Evolutionary conservation across 2,888 invertebrate genomes (phyloP).

Genomic region (Archips xylosteana): DNA sequence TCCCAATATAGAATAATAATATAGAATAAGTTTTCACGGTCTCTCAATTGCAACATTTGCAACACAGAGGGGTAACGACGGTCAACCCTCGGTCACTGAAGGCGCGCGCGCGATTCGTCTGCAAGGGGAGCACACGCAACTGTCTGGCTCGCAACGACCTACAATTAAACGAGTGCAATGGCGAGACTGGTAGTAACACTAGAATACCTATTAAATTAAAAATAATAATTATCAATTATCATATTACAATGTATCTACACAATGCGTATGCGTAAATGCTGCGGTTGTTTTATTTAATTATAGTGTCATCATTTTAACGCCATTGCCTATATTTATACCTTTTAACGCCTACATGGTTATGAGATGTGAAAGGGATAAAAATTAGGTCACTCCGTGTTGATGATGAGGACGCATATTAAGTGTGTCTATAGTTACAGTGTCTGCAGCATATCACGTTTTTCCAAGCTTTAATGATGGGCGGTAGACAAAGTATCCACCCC

Average conservation of each 20-base stretch:
- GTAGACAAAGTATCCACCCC: background rate
- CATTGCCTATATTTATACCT: background rate
- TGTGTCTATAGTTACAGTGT: background rate
- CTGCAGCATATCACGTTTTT: background rate
- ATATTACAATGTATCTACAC: conserved; percentile 3
- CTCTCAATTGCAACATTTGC: background rate
- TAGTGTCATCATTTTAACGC: conserved; percentile 1
- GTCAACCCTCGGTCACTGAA: conserved; percentile 5
- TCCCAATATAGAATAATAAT: background rate
- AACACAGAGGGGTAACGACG: background rate
- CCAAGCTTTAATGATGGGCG: background rate
- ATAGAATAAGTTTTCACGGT: background rate
- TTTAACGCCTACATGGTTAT: background rate
- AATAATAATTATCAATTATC: conserved; percentile 13
- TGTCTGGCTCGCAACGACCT: background rate
- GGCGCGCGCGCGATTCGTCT: background rate
- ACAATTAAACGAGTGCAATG: background rate
- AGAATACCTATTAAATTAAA: conserved; percentile 9
- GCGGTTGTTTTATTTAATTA: background rate
- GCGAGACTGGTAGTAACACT: conserved; percentile 4
- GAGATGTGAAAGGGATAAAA: background rate
- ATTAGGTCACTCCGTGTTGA: background rate
- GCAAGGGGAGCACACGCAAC: conserved; percentile 4
- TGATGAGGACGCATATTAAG: background rate
- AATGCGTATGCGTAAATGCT: conserved; percentile 1